Evolutionary conservation across 2,113 vertebrate genomes (phyloP), one percentile per base, ranked within the genome.

Genomic region (Phylloscopus whistleri): DNA sequence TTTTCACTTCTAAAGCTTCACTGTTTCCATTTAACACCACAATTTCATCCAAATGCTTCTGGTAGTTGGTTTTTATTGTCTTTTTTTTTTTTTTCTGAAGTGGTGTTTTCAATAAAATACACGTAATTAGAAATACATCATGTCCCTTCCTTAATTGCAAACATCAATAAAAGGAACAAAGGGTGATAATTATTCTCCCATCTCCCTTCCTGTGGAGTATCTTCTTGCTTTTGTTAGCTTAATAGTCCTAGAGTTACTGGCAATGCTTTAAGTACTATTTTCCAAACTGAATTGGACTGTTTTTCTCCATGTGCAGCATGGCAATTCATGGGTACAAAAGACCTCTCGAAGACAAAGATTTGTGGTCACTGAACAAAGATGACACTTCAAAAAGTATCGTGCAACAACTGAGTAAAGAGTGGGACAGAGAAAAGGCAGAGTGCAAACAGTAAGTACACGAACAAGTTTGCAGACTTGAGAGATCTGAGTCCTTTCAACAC

Each of bases 271-370:
- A 76, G 23, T 35, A 51, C 70, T 60, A 0, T 69, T 82, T 79
- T 49, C 72, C 87, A 63, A 30, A 53, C 51, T 85, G 72, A 92
- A 39, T 17, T 81, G 53, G 46, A 11, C 58, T 87, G 30, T 52
- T 79, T 90, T 93, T 76, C 51, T 78, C 75, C 20, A 19, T 91
- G 26, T 97, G 49, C 94, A 99, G 99, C 9, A 91, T 99, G 98
- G 98, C 98, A 83, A 98, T 99, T 76, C 98, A 98, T 7, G 99
- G 99, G 59, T 99, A 99, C 97, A 99, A 97, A 95, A 98, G 94
- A 22, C 99, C 99, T 16, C 97, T 99, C 11, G 97, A 99, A 96
- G 97, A 98, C 35, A 98, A 98, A 95, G 99, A 99, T 96, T 98
- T 99, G 73, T 99, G 99, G 99, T 98, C 99, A 0, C 94, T 99